Evolutionary conservation across 2,797 vertebrate genomes (phyloP), one percentile per base, ranked within the genome.

Genomic region (Channa striata): DNA sequence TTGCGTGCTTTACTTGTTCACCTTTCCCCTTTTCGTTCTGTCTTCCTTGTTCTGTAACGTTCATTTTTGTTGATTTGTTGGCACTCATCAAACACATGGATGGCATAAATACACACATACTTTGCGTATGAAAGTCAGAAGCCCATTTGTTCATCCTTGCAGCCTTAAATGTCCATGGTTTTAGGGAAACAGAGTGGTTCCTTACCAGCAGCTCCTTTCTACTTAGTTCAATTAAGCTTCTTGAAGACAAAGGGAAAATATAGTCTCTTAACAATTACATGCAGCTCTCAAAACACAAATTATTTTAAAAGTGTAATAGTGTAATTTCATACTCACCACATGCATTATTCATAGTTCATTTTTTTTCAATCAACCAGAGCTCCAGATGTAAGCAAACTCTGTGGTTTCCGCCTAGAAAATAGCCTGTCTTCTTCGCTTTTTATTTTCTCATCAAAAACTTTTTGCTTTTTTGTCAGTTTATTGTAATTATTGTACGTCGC

Each of bases 301-400:
- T 57, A 85, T 89, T 84, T 92, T 74, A 87, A 83, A 81, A 12
- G 72, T 81, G 70, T 74, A 51, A 61, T 68, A 59, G 78, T 89
- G 80, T 78, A 16, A 73, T 85, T 78, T 82, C 66, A 77, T 67
- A 65, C 49, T 59, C 36, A 1, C 56, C 43, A 43, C 56, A 80
- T 82, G 46, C 67, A 78, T 82, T 85, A 89, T 87, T 81, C 72
- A 83, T 58, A 42, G 39, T 52, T 65, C 6, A 5, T 43, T 13
- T 44, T 48, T 61, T 64, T 65, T 62, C 20, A 71, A 77, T 77
- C 52, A 77, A 42, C 60, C 33, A 72, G 67, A 70, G 75, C 80
- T 72, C 47, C n/a, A 74, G 47, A 62, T 79, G 56, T 71, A 75
- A 77, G 62, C 53, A 72, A 70, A 67, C 46, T 46, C 51, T 17